Evolutionary conservation across 37 sponge, comb jelly and placozoan species (phyloP), one percentile per base, ranked within the genome.

Genomic region (Mnemiopsis leidyi): DNA sequence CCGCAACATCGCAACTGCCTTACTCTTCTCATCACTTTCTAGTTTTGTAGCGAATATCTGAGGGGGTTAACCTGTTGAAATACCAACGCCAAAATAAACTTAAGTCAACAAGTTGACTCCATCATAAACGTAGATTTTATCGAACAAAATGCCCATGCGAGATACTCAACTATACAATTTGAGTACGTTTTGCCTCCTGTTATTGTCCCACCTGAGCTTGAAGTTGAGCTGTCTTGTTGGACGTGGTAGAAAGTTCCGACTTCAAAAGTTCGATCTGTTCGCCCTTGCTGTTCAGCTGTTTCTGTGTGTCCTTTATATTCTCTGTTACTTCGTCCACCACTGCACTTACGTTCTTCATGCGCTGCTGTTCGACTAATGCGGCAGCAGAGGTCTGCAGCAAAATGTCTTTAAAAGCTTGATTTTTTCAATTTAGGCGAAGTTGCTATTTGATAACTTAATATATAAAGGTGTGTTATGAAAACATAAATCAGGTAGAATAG

Each of bases 1-100:
- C 93, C 95, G 95, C 40, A 97, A 92, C 97, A 97, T 96, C 79
- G 94, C 95, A 68, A 95, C 93, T 0, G 97, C 95, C 36, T 76
- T 69, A 29, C 32, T 36, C 48, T 92, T 92, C 48, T 92, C 93
- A 69, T 92, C 97, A 29, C 96, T 73, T 92, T 97, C 96, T 92
- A 97, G 29, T 32, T 96, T 67, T 69, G 94, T 95, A 3, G 96
- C 33, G 68, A 95, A 73, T 23, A 97, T 95, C 68, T 96, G 94
- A 18, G 95, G 13, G 13, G 61, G 61, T 48, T n/a, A n/a, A n/a
- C n/a, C n/a, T n/a, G n/a, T n/a, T n/a, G n/a, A n/a, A n/a, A n/a
- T n/a, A n/a, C n/a, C n/a, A n/a, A n/a, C n/a, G n/a, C n/a, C n/a
- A n/a, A n/a, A n/a, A n/a, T n/a, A n/a, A n/a, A n/a, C n/a, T n/a